Evolutionary conservation across 2,797 vertebrate species (phyloP), one percentile per base, ranked within the genome.

Genomic region (Myotis myotis): DNA sequence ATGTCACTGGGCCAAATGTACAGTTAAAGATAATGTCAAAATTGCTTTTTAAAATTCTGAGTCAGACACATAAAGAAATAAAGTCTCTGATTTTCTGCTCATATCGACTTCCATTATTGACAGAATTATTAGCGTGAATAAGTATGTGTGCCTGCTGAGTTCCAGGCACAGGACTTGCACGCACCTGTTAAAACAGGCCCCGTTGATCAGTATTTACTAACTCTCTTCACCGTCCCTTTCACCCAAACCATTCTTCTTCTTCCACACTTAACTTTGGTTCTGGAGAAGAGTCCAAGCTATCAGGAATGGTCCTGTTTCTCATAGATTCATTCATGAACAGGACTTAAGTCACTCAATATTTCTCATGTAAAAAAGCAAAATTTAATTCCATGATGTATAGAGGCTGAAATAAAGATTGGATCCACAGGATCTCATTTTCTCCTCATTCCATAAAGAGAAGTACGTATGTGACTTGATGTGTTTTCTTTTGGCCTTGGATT

Each of bases 81-180:
- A 96, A 91, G 57, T 11, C 19, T 79, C 19, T 92, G 33, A 33
- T 89, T 51, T 62, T 53, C 53, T 79, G 8, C 6, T 90, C 6
- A 60, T 36, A 64, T n/a, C 8, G 2, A 71, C 17, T 87, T 93
- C 22, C 19, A 12, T 81, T 95, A 85, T 64, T 86, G 49, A 89
- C 78, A 91, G 79, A 0, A 11, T 74, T 86, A 87, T 87, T 94
- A 90, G 49, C 16, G 22, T 66, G 20, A 83, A 44, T 89, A 96
- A 66, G 23, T 36, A 92, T 80, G 9, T 85, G 22, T 76, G 25
- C 23, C 89, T 91, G 19, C 33, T 89, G 28, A 90, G 3, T 87
- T 53, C 80, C 1, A 57, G 25, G 74, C 23, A 70, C 15, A 33
- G 0, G 0, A n/a, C 62, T 87, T 84, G 12, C 8, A 57, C 93